phyloP scores from a whole-genome alignment of 2,888 invertebrate species.

The Hypercompe scribonia region DNA sequence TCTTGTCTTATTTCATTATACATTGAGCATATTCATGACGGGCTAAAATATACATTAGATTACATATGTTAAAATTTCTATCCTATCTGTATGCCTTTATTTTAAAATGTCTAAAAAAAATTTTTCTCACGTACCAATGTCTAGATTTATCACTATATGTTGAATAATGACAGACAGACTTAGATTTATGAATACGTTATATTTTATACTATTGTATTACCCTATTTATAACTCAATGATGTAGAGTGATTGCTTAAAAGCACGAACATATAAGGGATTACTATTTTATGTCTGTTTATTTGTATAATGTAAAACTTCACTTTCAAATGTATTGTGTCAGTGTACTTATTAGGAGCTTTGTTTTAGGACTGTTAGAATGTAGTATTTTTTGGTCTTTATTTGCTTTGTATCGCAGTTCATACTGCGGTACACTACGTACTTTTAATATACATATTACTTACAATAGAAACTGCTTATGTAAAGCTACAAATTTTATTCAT shows the following conservation, averaged over 20 bases:
- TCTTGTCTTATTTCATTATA: too few species aligned
- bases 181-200: background rate
- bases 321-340: background rate
- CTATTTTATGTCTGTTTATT: background rate
- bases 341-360: background rate
- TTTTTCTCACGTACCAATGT: too few species aligned
- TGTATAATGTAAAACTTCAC: background rate
- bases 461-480: too few species aligned
- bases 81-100: too few species aligned
- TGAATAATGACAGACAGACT: background rate
- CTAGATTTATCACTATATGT: background rate
- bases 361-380: slow-evolving; percentile 9
- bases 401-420: background rate
- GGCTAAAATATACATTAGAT: too few species aligned
- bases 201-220: background rate
- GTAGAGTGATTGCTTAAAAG: background rate
- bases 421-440: background rate
- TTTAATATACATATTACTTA: background rate
- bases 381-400: background rate
- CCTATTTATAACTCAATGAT: background rate
- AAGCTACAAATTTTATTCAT: background rate
- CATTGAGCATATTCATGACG: too few species aligned
- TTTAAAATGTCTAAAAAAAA: too few species aligned
- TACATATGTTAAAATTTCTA: too few species aligned
- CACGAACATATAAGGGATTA: background rate